Percentiles rank a stretch among this genome's conserved stretches.
Conservation (phyloP, 2,888 invertebrate species). For the Athalia cordata region DNA sequence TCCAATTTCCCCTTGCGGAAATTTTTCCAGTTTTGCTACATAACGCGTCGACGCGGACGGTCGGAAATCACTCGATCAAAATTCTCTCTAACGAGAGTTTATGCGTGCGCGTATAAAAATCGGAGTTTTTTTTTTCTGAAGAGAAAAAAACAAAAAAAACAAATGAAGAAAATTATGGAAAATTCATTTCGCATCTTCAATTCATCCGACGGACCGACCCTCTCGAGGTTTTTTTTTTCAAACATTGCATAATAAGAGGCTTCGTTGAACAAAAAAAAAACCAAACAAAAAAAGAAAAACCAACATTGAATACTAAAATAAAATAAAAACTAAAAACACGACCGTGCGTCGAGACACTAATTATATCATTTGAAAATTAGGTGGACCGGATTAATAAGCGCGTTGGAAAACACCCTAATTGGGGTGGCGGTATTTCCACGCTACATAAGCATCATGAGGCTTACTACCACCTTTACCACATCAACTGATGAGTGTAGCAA, state of each 20-base stretch:
- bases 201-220: slow-evolving; percentile 3
- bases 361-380: slow-evolving; percentile 28
- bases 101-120: too few species aligned
- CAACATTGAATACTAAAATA: too few species aligned
- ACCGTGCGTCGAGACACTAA: slow-evolving; percentile 9
- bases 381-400: slow-evolving; percentile 37
- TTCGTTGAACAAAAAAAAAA: slow-evolving; percentile 19
- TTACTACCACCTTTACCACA: too few species aligned
- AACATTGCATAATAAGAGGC: neutral
- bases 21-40: neutral
- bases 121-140: too few species aligned
- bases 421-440: slow-evolving; percentile 17
- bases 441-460: neutral
- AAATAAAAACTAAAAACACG: neutral
- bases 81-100: too few species aligned
- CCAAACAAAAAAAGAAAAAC: neutral
- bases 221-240: neutral
- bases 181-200: slow-evolving; percentile 8
- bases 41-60: too few species aligned
- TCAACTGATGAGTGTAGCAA: too few species aligned
- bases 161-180: neutral
- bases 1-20: slow-evolving; percentile 10
- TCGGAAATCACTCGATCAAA: too few species aligned
- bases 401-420: slow-evolving; percentile 15
- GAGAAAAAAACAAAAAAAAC: neutral